Evolutionary conservation across 2,888 invertebrate genomes (phyloP).

Genomic region (Ormyrus rosae): DNA sequence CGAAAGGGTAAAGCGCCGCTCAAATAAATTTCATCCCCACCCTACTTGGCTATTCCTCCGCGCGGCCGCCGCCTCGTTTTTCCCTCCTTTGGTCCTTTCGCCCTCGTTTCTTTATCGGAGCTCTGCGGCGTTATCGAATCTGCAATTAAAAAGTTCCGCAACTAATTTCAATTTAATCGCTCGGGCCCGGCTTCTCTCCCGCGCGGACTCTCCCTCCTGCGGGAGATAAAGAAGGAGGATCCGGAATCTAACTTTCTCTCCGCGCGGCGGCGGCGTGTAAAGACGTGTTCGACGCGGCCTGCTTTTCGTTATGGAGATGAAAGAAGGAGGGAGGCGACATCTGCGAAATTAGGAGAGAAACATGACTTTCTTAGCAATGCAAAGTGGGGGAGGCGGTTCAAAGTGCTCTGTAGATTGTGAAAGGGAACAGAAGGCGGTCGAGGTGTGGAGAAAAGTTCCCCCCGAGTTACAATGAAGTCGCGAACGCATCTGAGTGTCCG

Average conservation of each 20-base stretch:
- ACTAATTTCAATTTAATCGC: slow-evolving; percentile 74
- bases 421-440: background rate
- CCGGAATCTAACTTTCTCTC: slow-evolving; percentile 44
- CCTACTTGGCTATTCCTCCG: background rate
- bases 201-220: background rate
- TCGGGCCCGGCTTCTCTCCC: slow-evolving; percentile 52
- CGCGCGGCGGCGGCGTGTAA: background rate
- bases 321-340: background rate
- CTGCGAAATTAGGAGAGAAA: slow-evolving; percentile 42
- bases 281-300: background rate
- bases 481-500: background rate
- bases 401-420: slow-evolving; percentile 14
- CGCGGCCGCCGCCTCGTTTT: background rate
- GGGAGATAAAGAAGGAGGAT: slow-evolving; percentile 23
- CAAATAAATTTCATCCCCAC: slow-evolving; percentile 25
- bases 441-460: slow-evolving; percentile 12
- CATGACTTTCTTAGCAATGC: slow-evolving; percentile 51
- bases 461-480: slow-evolving; percentile 37
- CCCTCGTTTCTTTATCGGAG: slow-evolving; percentile 23
- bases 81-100: background rate
- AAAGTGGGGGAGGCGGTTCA: slow-evolving; percentile 14
- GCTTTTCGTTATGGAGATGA: slow-evolving; percentile 8
- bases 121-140: slow-evolving; percentile 70
- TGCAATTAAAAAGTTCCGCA: slow-evolving; percentile 73
- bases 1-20: background rate